Evolutionary conservation across 2,888 invertebrate genomes (phyloP), one percentile per base, ranked within the genome.

Genomic region (Papilio demoleus): DNA sequence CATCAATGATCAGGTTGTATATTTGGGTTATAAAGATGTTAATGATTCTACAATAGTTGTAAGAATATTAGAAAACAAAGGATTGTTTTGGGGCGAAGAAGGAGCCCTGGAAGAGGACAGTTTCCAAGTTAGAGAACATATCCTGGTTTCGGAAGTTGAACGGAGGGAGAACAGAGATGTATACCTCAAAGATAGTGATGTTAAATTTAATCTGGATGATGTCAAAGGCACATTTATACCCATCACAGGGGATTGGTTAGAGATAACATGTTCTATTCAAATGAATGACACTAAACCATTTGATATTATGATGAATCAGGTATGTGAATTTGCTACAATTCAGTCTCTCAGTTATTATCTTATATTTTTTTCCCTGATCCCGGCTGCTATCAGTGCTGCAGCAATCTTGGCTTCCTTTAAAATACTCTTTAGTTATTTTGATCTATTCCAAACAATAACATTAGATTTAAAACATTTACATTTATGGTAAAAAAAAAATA

Each of bases 211-310:
- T 78, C 86, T 96, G 61, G 95, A 96, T 79, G 83, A 92, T 60
- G 93, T 95, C 0, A 85, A 90, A 73, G 93, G 94, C 2, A 93
- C 93, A 63, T 95, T 96, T 81, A 82, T 96, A 47, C 96, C 96
- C 1, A 84, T 94, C 19, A 87, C 93, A 72, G 96, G 96, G 2
- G 97, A 97, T 82, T 95, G 95, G 92, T 78, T 97, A 22, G 93
- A 94, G 79, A 77, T 96, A 45, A 93, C 93, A 70, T 94, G 94
- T 62, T 91, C 93, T 72, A 93, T 95, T 12, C 94, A 95, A 79
- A 84, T 94, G 63, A 93, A 95, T 82, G 93, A 94, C 71, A 80
- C 90, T 9, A 90, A 90, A n/a, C 81, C 88, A n/a, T 85, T 83
- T 70, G 86, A 90, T 56, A 90, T 94, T 70, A 80, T 85, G 64